Evolutionary conservation across 2,888 invertebrate genomes (phyloP).

Genomic region (Cancer borealis): DNA sequence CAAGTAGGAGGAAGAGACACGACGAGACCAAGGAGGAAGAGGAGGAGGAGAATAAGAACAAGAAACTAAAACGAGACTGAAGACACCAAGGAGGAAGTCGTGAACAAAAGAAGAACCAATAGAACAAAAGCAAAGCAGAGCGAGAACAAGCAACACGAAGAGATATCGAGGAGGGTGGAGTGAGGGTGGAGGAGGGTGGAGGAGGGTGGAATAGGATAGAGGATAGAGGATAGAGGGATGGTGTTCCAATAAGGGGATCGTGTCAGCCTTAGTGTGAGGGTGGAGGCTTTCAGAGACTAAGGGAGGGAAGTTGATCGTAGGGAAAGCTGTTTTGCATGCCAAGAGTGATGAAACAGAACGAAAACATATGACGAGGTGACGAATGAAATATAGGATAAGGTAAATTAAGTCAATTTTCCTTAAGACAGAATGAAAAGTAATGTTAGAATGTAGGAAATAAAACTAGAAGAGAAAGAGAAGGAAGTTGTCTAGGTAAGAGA

Average conservation of each 20-base stretch:
- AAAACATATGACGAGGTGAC: not conserved
- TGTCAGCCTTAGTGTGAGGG: not conserved
- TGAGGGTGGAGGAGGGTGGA: not conserved
- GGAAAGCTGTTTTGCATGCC: conserved; percentile 23
- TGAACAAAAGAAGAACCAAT: not conserved
- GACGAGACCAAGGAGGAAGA: not conserved
- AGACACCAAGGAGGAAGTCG: not conserved
- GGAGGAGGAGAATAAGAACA: not conserved
- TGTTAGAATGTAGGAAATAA: not conserved
- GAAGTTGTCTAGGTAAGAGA: not conserved
- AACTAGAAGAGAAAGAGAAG: not conserved
- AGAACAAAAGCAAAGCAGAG: not conserved
- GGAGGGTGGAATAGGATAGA: not conserved
- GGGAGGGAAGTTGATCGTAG: not conserved
- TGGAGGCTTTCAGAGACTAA: not conserved
- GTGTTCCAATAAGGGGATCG: not conserved
- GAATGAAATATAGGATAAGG: not conserved
- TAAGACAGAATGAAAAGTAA: not conserved
- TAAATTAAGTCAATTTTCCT: not conserved
- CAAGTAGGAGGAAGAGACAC: no score
- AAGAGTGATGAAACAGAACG: not conserved
- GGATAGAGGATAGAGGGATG: not conserved
- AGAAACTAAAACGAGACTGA: not conserved
- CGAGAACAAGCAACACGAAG: not conserved
- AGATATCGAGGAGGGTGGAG: not conserved